Percentiles rank a stretch among this genome's conserved stretches.
Conservation (phyloP, 2,113 vertebrate genomes). For the Desmodus rotundus region DNA sequence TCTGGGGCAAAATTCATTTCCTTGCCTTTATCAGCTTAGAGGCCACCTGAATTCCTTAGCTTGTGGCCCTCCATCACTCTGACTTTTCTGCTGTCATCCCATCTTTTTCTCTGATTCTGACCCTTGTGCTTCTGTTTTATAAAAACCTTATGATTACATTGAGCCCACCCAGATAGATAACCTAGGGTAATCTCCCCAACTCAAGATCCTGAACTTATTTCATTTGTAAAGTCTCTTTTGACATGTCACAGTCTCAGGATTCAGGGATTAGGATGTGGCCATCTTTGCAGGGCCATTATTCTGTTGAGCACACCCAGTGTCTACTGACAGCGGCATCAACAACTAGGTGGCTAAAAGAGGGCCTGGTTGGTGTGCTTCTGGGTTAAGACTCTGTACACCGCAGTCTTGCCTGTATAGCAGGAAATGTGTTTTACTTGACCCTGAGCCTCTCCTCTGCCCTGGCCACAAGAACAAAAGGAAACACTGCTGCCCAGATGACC, state of each 20-base stretch:
- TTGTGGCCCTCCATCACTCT: background rate
- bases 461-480: constrained; percentile 80
- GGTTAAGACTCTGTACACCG: background rate
- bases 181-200: background rate
- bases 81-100: background rate
- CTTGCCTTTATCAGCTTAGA: no score
- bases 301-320: no score
- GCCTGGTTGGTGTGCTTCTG: background rate
- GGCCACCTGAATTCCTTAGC: background rate
- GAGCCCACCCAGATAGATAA: background rate
- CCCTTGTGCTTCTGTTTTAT: no score
- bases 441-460: constrained; percentile 87
- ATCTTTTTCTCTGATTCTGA: background rate
- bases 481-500: constrained; percentile 83
- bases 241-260: background rate
- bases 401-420: background rate
- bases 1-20: no score
- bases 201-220: background rate
- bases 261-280: background rate
- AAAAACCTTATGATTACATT: background rate
- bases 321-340: background rate
- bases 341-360: background rate
- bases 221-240: background rate
- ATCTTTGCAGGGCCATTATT: background rate
- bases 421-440: constrained; percentile 86